phyloP scores from a whole-genome alignment of 35 echinoderm and acorn worm species.

The Ophioderma brevispina region DNA sequence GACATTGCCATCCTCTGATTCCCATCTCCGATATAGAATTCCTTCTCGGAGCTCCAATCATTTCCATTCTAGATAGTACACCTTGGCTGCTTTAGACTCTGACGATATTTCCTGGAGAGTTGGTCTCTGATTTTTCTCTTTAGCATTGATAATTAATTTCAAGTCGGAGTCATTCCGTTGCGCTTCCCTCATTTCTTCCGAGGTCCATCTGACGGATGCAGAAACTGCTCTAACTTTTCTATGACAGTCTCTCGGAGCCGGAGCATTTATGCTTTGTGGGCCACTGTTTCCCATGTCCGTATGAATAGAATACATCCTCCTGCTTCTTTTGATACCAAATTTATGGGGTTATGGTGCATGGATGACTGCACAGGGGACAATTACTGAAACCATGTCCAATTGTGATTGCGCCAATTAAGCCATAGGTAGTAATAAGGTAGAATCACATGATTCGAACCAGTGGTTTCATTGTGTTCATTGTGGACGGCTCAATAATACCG shows the following conservation, averaged over 20 bases:
- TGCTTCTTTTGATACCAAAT: too few relatives aligned
- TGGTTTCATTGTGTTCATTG: too few relatives aligned
- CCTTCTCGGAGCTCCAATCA: slow-evolving; percentile 21
- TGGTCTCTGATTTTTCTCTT: not conserved
- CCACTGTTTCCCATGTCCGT: too few relatives aligned
- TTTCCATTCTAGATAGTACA: slow-evolving; percentile 4
- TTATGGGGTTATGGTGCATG: too few relatives aligned
- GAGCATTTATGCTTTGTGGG: too few relatives aligned
- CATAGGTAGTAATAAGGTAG: too few relatives aligned
- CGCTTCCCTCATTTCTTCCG: not conserved
- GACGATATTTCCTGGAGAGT: not conserved
- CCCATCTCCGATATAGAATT: slow-evolving; percentile 1
- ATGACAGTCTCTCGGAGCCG: too few relatives aligned
- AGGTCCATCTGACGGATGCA: not conserved
- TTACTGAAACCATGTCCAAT: too few relatives aligned
- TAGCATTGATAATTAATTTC: not conserved
- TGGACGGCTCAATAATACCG: not conserved
- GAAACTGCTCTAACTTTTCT: not conserved
- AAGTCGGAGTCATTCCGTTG: not conserved
- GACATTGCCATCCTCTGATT: slow-evolving; percentile 22
- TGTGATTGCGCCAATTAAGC: too few relatives aligned
- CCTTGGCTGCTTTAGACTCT: not conserved
- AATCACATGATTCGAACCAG: too few relatives aligned
- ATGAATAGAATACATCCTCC: too few relatives aligned
- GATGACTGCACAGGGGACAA: too few relatives aligned